Percentiles rank a stretch among this genome's conserved stretches.
phyloP scores from a whole-genome alignment of 1,140 invertebrate species.

The Elymnias hypermnestra region DNA sequence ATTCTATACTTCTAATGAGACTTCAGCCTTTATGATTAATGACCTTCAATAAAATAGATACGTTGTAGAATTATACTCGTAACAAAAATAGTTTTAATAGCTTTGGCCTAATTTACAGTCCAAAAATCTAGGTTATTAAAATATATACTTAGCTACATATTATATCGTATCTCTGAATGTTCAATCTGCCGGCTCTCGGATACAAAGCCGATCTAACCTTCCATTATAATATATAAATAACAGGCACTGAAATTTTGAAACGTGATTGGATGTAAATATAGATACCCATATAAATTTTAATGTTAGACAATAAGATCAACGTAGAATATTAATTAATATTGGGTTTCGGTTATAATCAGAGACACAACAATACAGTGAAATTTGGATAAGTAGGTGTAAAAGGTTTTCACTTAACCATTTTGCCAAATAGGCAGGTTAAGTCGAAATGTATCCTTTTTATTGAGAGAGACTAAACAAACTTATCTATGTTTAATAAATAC shows the following conservation, averaged over 20 bases:
- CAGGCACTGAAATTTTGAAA: constrained; percentile 46
- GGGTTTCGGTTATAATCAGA: too few relatives aligned
- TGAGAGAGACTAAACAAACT: too few relatives aligned
- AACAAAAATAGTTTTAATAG: constrained; percentile 55
- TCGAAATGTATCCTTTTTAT: too few relatives aligned
- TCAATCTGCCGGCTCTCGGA: constrained; percentile 24
- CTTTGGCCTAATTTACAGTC: constrained; percentile 41
- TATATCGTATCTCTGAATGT: constrained; percentile 65
- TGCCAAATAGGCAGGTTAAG: too few relatives aligned
- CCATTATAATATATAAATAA: constrained; percentile 47
- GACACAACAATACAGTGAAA: too few relatives aligned
- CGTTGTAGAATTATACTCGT: constrained; percentile 38
- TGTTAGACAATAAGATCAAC: too few relatives aligned
- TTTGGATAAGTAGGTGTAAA: too few relatives aligned
- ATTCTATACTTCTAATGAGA: neutral
- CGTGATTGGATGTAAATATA: too few relatives aligned
- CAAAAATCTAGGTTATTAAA: constrained; percentile 43
- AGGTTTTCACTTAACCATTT: too few relatives aligned
- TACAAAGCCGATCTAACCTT: constrained; percentile 29
- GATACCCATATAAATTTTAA: neutral
- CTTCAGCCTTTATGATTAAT: constrained; percentile 1
- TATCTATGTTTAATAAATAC: too few relatives aligned
- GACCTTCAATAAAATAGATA: constrained; percentile 15
- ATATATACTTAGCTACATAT: constrained; percentile 37
- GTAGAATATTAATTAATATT: too few relatives aligned